Evolutionary conservation across 2,888 invertebrate genomes (phyloP), one percentile per base, ranked within the genome.

Genomic region (Embidobia sp.): DNA sequence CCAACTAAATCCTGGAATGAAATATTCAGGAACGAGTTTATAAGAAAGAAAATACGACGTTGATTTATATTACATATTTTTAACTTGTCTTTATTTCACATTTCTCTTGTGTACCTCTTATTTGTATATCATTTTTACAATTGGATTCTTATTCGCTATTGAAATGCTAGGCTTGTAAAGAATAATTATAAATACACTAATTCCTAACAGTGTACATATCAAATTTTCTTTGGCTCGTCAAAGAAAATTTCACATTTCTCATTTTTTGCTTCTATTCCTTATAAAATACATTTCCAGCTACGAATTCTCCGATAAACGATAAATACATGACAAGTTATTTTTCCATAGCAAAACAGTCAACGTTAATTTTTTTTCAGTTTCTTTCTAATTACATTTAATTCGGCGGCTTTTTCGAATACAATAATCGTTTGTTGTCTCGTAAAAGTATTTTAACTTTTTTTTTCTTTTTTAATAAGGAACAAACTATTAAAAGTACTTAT

Each of bases 61-160:
- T 33, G 0, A 33, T 40, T 44, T 59, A 61, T 61, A 61, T 61
- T 61, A 48, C 29, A 49, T 63, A 61, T 44, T 37, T 40, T 48
- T 63, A 63, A 63, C 63, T 63, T 37, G 37, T 33, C 33, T 69
- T 70, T 80, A 77, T 73, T 78, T 81, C 79, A 81, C 81, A 81
- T 79, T 37, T 57, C 48, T 40, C 26, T 55, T 57, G 11, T 81
- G 77, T 79, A 57, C 78, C 64, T 80, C 72, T 77, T 77, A 59
- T 76, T 76, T 79, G 76, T 64, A 74, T 81, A 80, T 66, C 19
- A 59, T 74, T 67, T 74, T 61, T 74, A 74, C 74, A 74, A 46
- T 67, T 53, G 53, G 46, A 63, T 48, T 53, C 64, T 64, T 61
- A 63, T 48, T 26, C 27, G n/a, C 61, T 67, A 75, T 61, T 53